Evolutionary conservation across 2,797 vertebrate genomes (phyloP), one percentile per base, ranked within the genome.

Genomic region (Distichodus sexfasciatus): DNA sequence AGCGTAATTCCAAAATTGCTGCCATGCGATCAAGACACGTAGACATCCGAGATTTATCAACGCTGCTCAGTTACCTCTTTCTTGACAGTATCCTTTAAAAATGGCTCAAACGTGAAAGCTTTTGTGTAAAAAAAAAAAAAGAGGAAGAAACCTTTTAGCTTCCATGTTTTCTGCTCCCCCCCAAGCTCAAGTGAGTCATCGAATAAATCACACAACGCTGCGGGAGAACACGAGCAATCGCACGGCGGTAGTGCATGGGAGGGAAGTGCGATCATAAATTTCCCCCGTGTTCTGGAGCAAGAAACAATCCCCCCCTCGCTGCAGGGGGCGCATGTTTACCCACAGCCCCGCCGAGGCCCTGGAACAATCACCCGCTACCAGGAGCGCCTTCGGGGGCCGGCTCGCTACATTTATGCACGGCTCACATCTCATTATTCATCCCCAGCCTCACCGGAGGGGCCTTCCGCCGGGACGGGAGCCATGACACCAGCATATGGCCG

Each of bases 271-370:
- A 88, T 84, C 75, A 85, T 90, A 87, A 90, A 87, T 86, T 87
- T 82, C 81, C 83, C 80, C 81, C 77, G 84, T 82, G 77, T 79
- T 80, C 80, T 83, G 77, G 65, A 61, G 11, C 17, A 6, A 7
- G n/a, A 76, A 75, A 83, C 72, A 83, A 83, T 12, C 31, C 43
- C 33, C 76, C 78, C 83, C 72, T 59, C 81, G 11, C 87, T 79
- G 76, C 81, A 83, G 85, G 86, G 80, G 85, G 86, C 77, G 82
- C 84, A 82, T 90, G 88, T 90, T 90, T 89, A 85, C 87, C 89
- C 85, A 89, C 85, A 88, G 84, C 76, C 86, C 86, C 85, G 77
- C 75, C 61, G 87, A 86, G 88, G 74, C 82, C 67, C 61, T 55
- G 67, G 79, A 90, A 92, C 88, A 88, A 89, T 90, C 85, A 86